Evolutionary conservation across 2,113 vertebrate genomes (phyloP).

Genomic region (Pantherophis guttatus): DNA sequence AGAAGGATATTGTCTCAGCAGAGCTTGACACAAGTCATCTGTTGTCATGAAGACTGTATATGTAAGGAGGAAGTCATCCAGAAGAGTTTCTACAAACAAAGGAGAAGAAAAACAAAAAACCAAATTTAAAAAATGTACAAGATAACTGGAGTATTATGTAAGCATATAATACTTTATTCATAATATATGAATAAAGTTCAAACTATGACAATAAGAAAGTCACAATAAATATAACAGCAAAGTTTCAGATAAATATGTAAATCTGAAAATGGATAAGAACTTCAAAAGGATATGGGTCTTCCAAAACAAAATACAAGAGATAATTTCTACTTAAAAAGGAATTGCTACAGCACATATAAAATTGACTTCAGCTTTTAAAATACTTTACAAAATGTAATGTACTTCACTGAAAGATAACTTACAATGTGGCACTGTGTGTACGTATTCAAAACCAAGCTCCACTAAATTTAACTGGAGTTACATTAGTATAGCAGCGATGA

Average conservation of each 20-base stretch:
- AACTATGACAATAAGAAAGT: background rate
- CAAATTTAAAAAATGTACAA: background rate
- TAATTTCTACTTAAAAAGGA: background rate
- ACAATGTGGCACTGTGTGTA: background rate
- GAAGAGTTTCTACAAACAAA: conserved; percentile 82
- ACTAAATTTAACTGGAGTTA: background rate
- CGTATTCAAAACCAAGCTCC: background rate
- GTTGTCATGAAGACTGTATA: conserved; percentile 97
- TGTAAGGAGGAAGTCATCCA: conserved; percentile 95
- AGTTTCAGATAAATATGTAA: background rate
- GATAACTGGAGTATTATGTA: background rate
- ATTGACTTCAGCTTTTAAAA: background rate
- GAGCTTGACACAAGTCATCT: conserved; percentile 91
- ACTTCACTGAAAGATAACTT: background rate
- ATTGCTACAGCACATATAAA: background rate
- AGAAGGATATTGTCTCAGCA: conserved; percentile 96
- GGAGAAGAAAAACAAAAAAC: conserved; percentile 40
- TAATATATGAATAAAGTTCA: background rate
- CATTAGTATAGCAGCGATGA: background rate
- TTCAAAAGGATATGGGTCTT: background rate
- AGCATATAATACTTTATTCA: background rate
- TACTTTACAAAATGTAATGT: background rate
- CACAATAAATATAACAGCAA: background rate
- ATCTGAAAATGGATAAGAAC: background rate
- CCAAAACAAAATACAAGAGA: background rate